Evolutionary conservation across 2,113 vertebrate species (phyloP).

Genomic region (Alethe diademata): DNA sequence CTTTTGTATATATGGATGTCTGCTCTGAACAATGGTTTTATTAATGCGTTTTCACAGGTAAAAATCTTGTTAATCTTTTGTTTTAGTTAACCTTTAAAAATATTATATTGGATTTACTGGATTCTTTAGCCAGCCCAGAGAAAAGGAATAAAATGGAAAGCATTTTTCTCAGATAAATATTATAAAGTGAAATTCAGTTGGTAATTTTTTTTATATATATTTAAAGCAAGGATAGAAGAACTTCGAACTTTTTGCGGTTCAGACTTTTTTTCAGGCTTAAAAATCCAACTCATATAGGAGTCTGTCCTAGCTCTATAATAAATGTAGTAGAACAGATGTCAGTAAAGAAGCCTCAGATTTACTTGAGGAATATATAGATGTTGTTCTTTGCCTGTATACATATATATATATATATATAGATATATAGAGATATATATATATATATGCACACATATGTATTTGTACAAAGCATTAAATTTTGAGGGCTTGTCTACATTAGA

Average conservation of each 20-base stretch:
- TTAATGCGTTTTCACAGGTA: neutral
- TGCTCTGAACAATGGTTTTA: neutral
- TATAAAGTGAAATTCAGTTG: neutral
- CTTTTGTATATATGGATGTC: neutral
- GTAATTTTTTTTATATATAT: neutral
- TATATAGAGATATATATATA: no score
- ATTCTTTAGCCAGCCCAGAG: neutral
- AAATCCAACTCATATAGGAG: neutral
- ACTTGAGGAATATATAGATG: neutral
- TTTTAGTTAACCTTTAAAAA: neutral
- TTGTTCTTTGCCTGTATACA: neutral
- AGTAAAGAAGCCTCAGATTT: neutral
- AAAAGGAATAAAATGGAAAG: neutral
- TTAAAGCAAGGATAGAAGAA: neutral
- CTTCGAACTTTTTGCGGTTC: neutral
- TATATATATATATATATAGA: neutral
- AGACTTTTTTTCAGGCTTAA: neutral
- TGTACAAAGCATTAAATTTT: neutral
- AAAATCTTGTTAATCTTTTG: neutral
- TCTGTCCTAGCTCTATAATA: neutral
- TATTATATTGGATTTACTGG: neutral
- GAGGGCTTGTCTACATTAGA: conserved; percentile 55
- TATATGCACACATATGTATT: no score
- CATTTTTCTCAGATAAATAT: neutral
- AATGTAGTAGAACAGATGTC: neutral